These are phyloP conservation scores for Paragorgia papillata DNA, from an alignment of 92 coral and sea anemone genomes.

Conservation along the genomic window DNA sequence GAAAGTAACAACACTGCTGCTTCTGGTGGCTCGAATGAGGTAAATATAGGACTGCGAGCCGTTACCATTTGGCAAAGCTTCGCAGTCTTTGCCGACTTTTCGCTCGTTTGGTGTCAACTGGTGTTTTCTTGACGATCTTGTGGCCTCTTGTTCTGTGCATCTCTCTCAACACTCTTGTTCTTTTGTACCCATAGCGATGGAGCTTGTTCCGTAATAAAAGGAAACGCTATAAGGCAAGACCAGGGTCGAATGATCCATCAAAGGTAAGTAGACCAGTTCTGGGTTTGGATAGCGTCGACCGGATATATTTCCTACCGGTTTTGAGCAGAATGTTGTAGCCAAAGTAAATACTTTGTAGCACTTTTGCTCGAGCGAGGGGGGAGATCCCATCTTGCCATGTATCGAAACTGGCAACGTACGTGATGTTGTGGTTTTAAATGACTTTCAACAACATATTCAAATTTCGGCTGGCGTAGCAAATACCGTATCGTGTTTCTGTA, in stretches of 20 bases:
- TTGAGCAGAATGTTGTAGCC: background rate
- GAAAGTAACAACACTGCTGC: constrained; percentile 20
- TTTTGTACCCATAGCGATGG: constrained; percentile 22
- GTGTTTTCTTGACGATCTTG: background rate
- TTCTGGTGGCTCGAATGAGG: constrained; percentile 49
- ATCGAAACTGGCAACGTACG: background rate
- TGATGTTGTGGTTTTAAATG: constrained; percentile 12
- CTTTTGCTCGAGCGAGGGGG: background rate
- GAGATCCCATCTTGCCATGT: background rate
- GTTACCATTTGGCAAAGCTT: background rate
- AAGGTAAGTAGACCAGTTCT: constrained; percentile 7
- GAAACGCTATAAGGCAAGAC: constrained; percentile 26
- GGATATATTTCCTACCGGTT: background rate
- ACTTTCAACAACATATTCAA: constrained; percentile 13
- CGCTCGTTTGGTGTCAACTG: background rate
- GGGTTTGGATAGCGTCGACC: background rate
- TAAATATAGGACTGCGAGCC: constrained; percentile 9
- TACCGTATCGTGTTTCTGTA: background rate
- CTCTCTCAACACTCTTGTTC: background rate
- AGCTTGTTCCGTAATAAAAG: constrained; percentile 36
- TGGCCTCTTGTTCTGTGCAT: background rate
- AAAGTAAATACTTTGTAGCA: background rate
- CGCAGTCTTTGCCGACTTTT: background rate
- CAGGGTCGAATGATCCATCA: constrained; percentile 28
- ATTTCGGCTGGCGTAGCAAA: background rate